A percentile compares a stretch with the other conserved stretches of the same genome.
These are phyloP conservation scores for Aegotheles bennettii DNA, from an alignment of 2,113 vertebrate species.

Conservation along the genomic window DNA sequence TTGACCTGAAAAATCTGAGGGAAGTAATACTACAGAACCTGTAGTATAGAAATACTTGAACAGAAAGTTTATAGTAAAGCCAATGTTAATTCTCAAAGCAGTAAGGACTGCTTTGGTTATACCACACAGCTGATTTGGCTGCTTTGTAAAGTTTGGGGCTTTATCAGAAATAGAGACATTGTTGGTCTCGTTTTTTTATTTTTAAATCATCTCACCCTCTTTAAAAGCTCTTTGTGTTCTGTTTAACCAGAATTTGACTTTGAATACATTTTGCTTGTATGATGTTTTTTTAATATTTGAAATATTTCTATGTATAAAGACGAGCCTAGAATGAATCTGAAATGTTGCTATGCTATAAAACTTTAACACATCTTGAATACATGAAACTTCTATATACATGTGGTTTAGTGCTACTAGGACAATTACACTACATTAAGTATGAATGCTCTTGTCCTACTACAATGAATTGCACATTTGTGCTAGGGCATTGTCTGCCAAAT, in stretches of 20 bases:
- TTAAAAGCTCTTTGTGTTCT: neutral
- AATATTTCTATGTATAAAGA: neutral
- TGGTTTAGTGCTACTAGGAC: neutral
- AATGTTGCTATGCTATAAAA: accelerated
- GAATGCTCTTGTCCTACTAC: neutral
- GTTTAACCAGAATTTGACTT: neutral
- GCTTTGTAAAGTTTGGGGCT: neutral
- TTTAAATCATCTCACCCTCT: neutral
- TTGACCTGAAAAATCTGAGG: neutral
- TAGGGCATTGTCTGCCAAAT: neutral
- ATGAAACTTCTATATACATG: neutral
- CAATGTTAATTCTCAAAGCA: neutral
- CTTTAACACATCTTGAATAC: neutral
- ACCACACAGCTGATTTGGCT: neutral
- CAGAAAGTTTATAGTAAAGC: neutral
- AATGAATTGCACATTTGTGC: neutral
- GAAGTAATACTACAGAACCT: neutral
- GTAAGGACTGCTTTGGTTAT: neutral
- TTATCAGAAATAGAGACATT: neutral
- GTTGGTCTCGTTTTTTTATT: neutral
- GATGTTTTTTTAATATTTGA: neutral
- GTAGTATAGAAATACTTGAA: neutral
- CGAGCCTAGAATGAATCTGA: neutral
- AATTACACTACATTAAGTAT: neutral
- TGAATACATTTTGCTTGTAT: neutral